phyloP scores from a whole-genome alignment of 2,797 vertebrate genomes.

The Gastrophryne carolinensis region DNA sequence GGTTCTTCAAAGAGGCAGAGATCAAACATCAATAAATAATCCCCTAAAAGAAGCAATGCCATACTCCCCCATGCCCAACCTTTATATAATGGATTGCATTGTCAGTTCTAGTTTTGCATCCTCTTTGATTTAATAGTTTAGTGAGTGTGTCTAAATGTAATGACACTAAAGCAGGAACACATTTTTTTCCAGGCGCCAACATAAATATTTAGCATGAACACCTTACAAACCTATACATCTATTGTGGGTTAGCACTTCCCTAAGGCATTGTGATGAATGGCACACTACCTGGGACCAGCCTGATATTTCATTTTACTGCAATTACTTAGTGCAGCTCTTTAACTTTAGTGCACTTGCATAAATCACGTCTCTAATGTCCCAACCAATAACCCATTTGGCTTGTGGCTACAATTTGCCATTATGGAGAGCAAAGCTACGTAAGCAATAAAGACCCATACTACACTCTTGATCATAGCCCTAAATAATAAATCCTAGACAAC shows the following conservation, averaged over 20 bases:
- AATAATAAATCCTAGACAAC: too few species aligned
- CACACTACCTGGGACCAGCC: neutral
- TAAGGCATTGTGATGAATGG: constrained; percentile 12
- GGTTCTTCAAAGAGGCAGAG: too few species aligned
- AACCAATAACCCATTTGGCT: constrained; percentile 17
- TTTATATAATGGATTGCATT: neutral
- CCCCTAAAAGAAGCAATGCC: too few species aligned
- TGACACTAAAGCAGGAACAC: neutral
- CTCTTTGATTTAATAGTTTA: neutral
- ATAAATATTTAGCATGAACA: neutral
- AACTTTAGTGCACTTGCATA: constrained; percentile 4
- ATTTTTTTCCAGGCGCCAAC: neutral
- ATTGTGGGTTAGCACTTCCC: neutral
- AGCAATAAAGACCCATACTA: neutral
- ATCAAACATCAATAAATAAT: too few species aligned
- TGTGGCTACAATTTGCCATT: constrained; percentile 29
- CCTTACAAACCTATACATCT: neutral
- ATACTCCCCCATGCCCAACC: too few species aligned
- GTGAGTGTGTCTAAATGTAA: neutral
- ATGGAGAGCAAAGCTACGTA: neutral
- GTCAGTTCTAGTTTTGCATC: neutral
- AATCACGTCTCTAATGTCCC: constrained; percentile 15
- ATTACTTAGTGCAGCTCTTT: constrained; percentile 14
- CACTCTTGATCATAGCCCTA: neutral
- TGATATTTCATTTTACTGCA: neutral